These are phyloP conservation scores for Thermophis baileyi DNA, from an alignment of 2,113 vertebrate species.

Conservation along the genomic window DNA sequence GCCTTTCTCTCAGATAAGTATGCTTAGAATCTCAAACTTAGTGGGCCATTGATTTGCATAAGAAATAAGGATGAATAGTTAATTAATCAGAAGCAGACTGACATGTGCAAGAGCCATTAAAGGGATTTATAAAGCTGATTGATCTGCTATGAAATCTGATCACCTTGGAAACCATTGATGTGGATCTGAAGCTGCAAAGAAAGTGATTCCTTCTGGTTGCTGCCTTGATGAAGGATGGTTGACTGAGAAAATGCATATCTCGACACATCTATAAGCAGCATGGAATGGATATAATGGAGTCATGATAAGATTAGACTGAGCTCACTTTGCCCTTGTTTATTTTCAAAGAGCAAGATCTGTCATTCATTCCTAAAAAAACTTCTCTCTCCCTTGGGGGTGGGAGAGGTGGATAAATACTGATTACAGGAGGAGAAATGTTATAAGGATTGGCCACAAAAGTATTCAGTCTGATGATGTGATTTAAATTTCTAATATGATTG, in stretches of 20 bases:
- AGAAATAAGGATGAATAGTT: neutral
- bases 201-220: neutral
- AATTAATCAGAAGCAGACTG: neutral
- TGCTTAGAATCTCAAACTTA: neutral
- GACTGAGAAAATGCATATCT: neutral
- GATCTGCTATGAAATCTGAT: neutral
- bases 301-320: neutral
- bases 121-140: conserved; percentile 8
- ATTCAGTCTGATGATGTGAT: neutral
- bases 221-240: neutral
- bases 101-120: neutral
- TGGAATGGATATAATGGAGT: neutral
- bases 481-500: neutral
- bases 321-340: neutral
- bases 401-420: neutral
- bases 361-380: neutral
- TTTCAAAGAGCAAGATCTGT: neutral
- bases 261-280: neutral
- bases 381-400: neutral
- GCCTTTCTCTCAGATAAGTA: neutral
- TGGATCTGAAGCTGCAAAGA: neutral
- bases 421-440: neutral
- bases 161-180: conserved; percentile 12
- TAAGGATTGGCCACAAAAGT: neutral
- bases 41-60: neutral